Evolutionary conservation across 2,797 vertebrate genomes (phyloP), one percentile per base, ranked within the genome.

Genomic region (Danio aesculapii): DNA sequence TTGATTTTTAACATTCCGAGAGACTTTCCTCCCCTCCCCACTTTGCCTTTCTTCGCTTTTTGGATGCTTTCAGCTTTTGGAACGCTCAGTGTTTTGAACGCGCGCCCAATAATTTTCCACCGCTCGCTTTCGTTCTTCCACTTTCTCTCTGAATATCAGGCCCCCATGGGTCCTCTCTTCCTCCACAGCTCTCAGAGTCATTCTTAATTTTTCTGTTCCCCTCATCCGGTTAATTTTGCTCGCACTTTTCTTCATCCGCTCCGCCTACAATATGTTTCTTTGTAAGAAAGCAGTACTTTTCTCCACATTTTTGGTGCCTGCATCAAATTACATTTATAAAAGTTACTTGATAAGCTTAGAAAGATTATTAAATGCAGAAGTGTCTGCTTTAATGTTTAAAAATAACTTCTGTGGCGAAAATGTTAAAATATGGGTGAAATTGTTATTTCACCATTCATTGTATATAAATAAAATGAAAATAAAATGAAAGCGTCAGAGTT

Each of bases 1-100:
- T 84, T 87, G 87, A 89, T 87, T 86, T 86, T 73, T 55, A 74
- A 71, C 84, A 84, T 88, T 88, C 88, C 83, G 57, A 70, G 39
- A 79, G 59, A 57, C 58, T 19, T 58, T 21, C 21, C 9, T 43
- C 41, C 30, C 43, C 46, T 8, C 21, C 52, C 49, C 9, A 11
- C n/a, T 77, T 75, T 79, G 66, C 52, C 53, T 53, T 50, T 75
- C 61, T 83, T 75, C 30, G 61, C 62, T 67, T 77, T n/a, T 85
- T 74, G 71, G 67, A 75, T 80, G 52, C 77, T 82, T 86, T 77
- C 75, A 69, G 75, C 71, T 57, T 68, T 67, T 76, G 73, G 79
- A 86, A 72, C 57, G 73, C 73, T 83, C 50, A 12, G 49, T 69
- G 61, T 84, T 86, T 81, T 69, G 71, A 83, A 61, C 30, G 49